phyloP scores from a whole-genome alignment of 2,888 invertebrate genomes.

The Ophion obscuratus region DNA sequence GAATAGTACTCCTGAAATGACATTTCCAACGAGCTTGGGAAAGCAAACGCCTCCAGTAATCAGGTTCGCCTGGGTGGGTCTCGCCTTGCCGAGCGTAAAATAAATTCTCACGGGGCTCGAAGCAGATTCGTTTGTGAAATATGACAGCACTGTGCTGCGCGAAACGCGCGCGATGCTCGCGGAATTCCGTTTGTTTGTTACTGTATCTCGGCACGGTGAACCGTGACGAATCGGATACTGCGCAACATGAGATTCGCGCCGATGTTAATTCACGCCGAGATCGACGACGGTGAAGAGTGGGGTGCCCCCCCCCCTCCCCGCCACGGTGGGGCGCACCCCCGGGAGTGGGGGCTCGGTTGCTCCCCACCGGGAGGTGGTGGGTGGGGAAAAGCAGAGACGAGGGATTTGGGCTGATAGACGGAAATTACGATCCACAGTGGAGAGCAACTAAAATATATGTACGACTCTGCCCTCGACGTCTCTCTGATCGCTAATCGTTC shows the following conservation, averaged over 20 bases:
- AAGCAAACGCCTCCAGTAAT: not conserved
- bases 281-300: constrained; percentile 23
- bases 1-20: not conserved
- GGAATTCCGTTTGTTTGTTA: not conserved
- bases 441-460: constrained; percentile 66
- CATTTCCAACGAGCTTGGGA: not conserved
- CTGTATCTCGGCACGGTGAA: not conserved
- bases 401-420: constrained; percentile 17
- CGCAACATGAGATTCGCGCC: not conserved
- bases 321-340: too few relatives aligned
- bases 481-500: constrained; percentile 74
- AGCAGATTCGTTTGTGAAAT: too few relatives aligned
- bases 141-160: too few relatives aligned
- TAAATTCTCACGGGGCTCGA: too few relatives aligned
- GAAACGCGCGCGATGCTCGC: too few relatives aligned
- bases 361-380: not conserved
- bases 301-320: not conserved
- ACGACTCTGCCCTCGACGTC: constrained; percentile 64
- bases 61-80: not conserved
- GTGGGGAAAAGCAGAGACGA: not conserved
- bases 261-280: constrained; percentile 60
- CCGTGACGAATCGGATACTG: not conserved
- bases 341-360: not conserved
- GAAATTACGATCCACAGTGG: constrained; percentile 72
- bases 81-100: too few relatives aligned